Evolutionary conservation across 2,797 vertebrate species (phyloP), one percentile per base, ranked within the genome.

Genomic region (Urosaurus nigricauda): DNA sequence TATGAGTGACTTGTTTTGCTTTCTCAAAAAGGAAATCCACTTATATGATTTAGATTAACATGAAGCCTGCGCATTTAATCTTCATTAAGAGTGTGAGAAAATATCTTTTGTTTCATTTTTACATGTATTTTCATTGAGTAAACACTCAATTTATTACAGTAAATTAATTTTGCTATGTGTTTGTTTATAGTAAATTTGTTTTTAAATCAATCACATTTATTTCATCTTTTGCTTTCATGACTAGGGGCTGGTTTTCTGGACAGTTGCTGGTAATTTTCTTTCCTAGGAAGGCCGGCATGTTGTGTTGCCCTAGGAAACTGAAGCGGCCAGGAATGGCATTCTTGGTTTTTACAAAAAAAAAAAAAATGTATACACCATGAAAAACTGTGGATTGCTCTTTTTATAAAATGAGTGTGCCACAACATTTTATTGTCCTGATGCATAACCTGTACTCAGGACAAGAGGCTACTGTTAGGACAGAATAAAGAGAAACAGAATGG

Each of bases 1-100:
- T 73, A 81, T 65, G 74, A 75, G n/a, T 7, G 17, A 1, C 1
- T 37, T 51, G 63, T 21, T 83, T 83, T 68, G 43, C 32, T 86
- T 87, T 51, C 3, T 47, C 29, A 0, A 0, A 17, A 89, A 91
- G 88, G 14, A 4, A 85, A 35, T 13, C 56, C 35, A 68, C 37
- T 83, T 58, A 16, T 68, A 85, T 71, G 40, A 87, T 32, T 79
- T 90, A 6, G 88, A 6, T 29, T 60, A 90, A 86, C 83, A 0
- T 58, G n/a, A 60, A 78, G 0, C 16, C 24, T 40, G 24, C 8
- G 24, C 21, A 65, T 65, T 65, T 65, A 65, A 65, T 26, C 63
- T 65, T 65, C 63, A 65, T 65, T 65, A 65, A 8, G 35, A 37
- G 21, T 47, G 65, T 2, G 26, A 24, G 29, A 73, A 80, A 56